Evolutionary conservation across 2,797 vertebrate genomes (phyloP), one percentile per base, ranked within the genome.

Genomic region (Fratercula arctica): DNA sequence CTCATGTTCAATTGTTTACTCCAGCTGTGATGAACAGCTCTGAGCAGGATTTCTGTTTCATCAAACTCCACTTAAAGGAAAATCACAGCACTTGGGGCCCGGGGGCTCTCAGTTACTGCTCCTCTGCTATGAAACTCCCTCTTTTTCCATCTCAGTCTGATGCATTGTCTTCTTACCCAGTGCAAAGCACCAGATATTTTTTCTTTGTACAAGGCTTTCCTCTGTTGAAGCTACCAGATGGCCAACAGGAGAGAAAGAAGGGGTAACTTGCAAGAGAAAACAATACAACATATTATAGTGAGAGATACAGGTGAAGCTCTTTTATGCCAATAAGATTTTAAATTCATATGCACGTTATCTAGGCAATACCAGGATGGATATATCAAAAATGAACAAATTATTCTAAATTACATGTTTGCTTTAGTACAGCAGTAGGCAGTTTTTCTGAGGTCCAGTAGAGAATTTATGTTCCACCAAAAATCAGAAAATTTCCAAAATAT

Each of bases 11-110:
- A 25, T 93, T 96, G 95, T 93, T 95, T 89, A 86, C 94, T 96
- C 96, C 96, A 95, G 94, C 91, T 96, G 94, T 94, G 96, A 97
- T 57, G 72, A 96, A 93, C 91, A 93, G 91, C 85, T 96, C 93
- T 69, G 90, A 96, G 94, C 91, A 90, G 81, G 78, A 92, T 93
- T 94, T 93, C 86, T 95, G 86, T 95, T 96, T 89, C 93, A 92
- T 96, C 96, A 96, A 90, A 76, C 59, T 83, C 84, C 84, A 90
- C 84, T 96, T 92, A 87, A 87, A 94, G 88, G 72, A 72, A 95
- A 95, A 95, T 96, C 68, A 57, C 90, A 94, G 72, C 86, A 45
- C 53, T 80, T 76, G 83, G 66, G 83, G 63, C 91, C 0, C 0
- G 2, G 67, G 91, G 75, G 84, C 81, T 95, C 87, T 90, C 54